phyloP scores from a whole-genome alignment of 1,140 invertebrate genomes.

The Choristoneura fumiferana region DNA sequence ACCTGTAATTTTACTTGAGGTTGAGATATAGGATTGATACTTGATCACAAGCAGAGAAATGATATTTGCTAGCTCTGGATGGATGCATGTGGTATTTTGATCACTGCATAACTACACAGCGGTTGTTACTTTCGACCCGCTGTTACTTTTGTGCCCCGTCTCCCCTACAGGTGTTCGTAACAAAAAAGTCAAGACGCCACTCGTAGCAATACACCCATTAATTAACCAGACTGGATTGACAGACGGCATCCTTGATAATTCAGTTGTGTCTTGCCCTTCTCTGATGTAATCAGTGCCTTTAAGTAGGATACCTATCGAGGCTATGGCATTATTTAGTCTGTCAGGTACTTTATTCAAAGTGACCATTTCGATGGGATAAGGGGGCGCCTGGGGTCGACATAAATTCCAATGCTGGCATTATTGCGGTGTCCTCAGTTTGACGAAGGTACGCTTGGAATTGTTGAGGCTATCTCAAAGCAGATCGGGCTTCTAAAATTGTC shows the following conservation, averaged over 20 bases:
- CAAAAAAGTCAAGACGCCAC: no score
- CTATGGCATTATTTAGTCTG: constrained; percentile 43
- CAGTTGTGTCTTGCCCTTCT: not conserved
- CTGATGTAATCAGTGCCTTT: constrained; percentile 19
- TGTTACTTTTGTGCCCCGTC: no score
- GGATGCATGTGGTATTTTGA: no score
- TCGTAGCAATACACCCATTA: no score
- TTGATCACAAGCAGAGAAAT: no score
- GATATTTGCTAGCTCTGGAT: no score
- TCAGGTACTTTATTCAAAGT: constrained; percentile 51
- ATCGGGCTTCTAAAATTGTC: constrained; percentile 38
- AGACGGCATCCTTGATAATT: no score
- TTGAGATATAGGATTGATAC: no score
- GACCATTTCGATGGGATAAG: constrained; percentile 46
- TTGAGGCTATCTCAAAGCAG: constrained; percentile 45
- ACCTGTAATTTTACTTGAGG: no score
- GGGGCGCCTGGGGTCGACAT: constrained; percentile 45
- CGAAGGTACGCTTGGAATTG: constrained; percentile 53
- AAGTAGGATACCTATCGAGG: constrained; percentile 21
- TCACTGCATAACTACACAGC: no score
- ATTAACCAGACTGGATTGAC: no score
- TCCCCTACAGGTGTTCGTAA: no score
- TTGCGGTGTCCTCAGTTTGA: constrained; percentile 54
- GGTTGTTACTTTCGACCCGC: not conserved
- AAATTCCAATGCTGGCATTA: constrained; percentile 52